These are phyloP conservation scores for Thaumatotibia leucotreta DNA, from an alignment of 1,140 invertebrate species.

Conservation along the genomic window DNA sequence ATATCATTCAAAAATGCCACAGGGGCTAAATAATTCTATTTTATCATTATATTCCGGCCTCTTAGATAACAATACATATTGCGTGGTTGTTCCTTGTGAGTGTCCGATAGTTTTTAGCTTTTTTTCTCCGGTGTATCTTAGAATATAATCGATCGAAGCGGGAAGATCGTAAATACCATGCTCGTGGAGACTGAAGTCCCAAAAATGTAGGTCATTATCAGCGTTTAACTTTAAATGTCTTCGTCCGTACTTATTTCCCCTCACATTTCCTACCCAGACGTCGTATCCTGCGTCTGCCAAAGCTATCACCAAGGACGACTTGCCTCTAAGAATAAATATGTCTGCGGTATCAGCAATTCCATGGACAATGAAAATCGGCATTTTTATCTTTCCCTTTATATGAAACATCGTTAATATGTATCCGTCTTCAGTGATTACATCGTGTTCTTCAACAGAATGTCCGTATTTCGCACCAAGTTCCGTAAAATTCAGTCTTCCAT, in stretches of 20 bases:
- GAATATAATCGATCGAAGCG: slow-evolving; percentile 78
- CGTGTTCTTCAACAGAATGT: slow-evolving; percentile 27
- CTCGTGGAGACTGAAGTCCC: slow-evolving; percentile 78
- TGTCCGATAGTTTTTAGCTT: slow-evolving; percentile 65
- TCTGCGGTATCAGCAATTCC: neutral
- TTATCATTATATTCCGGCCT: neutral
- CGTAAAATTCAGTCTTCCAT: neutral
- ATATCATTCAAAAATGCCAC: neutral
- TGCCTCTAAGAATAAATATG: neutral
- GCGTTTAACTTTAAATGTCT: slow-evolving; percentile 73
- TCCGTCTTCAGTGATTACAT: slow-evolving; percentile 52
- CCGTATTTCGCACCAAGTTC: neutral
- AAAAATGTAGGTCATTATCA: slow-evolving; percentile 66
- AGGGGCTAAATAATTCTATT: neutral
- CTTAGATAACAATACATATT: neutral
- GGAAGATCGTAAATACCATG: slow-evolving; percentile 79
- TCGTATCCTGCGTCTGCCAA: too few relatives aligned
- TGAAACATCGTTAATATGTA: slow-evolving; percentile 52
- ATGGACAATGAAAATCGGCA: neutral
- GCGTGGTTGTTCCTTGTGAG: slow-evolving; percentile 71
- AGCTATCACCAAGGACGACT: neutral
- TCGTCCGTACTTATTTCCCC: slow-evolving; percentile 73
- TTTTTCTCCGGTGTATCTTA: slow-evolving; percentile 63
- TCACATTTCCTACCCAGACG: slow-evolving; percentile 79
- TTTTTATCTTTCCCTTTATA: slow-evolving; percentile 24